phyloP scores from a whole-genome alignment of 2,113 vertebrate species.

The Mystacornis crossleyi region DNA sequence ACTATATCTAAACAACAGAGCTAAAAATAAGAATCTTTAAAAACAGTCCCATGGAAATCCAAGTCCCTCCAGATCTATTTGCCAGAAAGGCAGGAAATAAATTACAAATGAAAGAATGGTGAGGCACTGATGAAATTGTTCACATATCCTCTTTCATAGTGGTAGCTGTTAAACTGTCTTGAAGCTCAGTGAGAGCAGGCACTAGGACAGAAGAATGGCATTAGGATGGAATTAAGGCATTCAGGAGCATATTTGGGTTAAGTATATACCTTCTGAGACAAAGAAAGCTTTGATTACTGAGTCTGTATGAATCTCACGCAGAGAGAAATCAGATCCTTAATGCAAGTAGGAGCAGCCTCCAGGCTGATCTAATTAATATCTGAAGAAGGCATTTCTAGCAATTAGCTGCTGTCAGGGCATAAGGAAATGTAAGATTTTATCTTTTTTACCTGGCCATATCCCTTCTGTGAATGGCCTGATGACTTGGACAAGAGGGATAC shows the following conservation, averaged over 20 bases:
- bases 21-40: background rate
- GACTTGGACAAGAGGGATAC: background rate
- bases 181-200: background rate
- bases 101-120: background rate
- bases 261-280: background rate
- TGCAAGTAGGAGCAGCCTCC: background rate
- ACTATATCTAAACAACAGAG: background rate
- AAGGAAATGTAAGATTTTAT: background rate
- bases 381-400: conserved; percentile 1
- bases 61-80: background rate
- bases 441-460: background rate
- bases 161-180: background rate
- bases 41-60: background rate
- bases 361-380: conserved; percentile 24
- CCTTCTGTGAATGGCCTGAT: background rate
- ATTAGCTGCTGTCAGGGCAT: background rate
- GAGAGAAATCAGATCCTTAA: background rate
- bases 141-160: background rate
- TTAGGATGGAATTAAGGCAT: background rate
- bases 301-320: background rate
- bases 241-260: background rate
- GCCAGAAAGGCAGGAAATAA: background rate
- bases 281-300: conserved; percentile 27
- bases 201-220: background rate
- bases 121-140: background rate